Evolutionary conservation across 2,888 invertebrate species (phyloP).

Genomic region (Oegoconia quadripuncta): DNA sequence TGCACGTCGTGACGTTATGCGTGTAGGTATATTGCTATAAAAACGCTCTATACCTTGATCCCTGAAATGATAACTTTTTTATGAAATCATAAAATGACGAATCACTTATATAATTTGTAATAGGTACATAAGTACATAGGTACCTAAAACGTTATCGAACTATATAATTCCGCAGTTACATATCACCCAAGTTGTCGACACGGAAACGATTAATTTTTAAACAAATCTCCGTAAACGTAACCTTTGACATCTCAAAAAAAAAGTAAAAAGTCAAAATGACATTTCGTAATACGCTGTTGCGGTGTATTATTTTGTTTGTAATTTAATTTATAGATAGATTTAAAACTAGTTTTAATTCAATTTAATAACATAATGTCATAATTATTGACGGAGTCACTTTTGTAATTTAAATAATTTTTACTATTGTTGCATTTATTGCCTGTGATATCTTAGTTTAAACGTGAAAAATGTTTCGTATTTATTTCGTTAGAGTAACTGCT

Average conservation of each 20-base stretch:
- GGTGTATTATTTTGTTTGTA: not conserved
- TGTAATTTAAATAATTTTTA: slow-evolving; percentile 2
- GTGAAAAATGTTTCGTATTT: slow-evolving; percentile 41
- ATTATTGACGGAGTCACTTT: not conserved
- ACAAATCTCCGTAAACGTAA: slow-evolving; percentile 8
- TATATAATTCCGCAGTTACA: slow-evolving; percentile 32
- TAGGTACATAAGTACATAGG: too few relatives aligned
- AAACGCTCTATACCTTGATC: too few relatives aligned
- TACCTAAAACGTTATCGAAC: too few relatives aligned
- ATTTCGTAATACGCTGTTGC: not conserved
- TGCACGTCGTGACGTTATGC: too few relatives aligned
- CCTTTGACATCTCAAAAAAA: slow-evolving; percentile 14
- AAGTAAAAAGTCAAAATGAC: slow-evolving; percentile 18
- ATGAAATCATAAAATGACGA: too few relatives aligned
- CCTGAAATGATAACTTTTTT: too few relatives aligned
- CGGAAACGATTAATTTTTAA: not conserved
- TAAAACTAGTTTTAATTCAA: not conserved
- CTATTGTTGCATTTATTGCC: slow-evolving; percentile 29
- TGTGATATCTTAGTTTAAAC: slow-evolving; percentile 38
- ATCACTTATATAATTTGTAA: too few relatives aligned
- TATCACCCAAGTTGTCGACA: slow-evolving; percentile 1
- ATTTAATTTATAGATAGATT: slow-evolving; percentile 4
- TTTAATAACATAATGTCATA: not conserved
- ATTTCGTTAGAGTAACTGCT: slow-evolving; percentile 28
- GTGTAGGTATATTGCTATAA: too few relatives aligned